Base-by-base conservation (phyloP, 37 sponge, comb jelly and placozoan genomes). In the Agelas oroides region DNA sequence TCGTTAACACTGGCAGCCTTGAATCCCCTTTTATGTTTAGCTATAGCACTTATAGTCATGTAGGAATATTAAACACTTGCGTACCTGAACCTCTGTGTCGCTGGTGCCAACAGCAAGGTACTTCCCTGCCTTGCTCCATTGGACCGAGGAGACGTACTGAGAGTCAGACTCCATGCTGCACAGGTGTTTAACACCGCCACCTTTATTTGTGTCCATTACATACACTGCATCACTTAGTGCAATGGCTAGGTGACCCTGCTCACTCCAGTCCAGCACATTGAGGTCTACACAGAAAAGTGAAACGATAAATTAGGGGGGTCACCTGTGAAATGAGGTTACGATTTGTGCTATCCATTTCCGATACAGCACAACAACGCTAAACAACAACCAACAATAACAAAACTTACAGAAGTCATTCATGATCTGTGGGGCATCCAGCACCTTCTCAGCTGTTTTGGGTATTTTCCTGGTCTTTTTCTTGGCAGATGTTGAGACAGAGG, bases 251-350 rank as follows among this genome's bases (percentile, higher is more conserved):
- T 63, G 58, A 53, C 91, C 90, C 25, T 18, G 34, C 25, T 18
- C 73, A n/a, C 96, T 87, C 98, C 98, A 97, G 73, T 97, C 94
- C 52, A 97, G 77, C 18, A 96, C 56, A 78, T 96, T 97, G 24
- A 95, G 67, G 72, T 97, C 92, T 91, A 60, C 27, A 80, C 12
- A 23, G 18, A 75, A 36, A n/a, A n/a, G n/a, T n/a, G 24, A 32
- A 55, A 1, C 20, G 19, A 76, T 11, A 19, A 20, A 46, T n/a
- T n/a, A n/a, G n/a, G n/a, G n/a, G n/a, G n/a, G n/a, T n/a, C n/a
- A n/a, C n/a, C n/a, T n/a, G n/a, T n/a, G n/a, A n/a, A n/a, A n/a
- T n/a, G n/a, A n/a, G n/a, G n/a, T n/a, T n/a, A n/a, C n/a, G n/a
- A n/a, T n/a, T n/a, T n/a, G 46, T 46, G 46, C 8, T 46, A 3